Evolutionary conservation across 2,888 invertebrate species (phyloP).

Genomic region (Leptopilina drosophilae): DNA sequence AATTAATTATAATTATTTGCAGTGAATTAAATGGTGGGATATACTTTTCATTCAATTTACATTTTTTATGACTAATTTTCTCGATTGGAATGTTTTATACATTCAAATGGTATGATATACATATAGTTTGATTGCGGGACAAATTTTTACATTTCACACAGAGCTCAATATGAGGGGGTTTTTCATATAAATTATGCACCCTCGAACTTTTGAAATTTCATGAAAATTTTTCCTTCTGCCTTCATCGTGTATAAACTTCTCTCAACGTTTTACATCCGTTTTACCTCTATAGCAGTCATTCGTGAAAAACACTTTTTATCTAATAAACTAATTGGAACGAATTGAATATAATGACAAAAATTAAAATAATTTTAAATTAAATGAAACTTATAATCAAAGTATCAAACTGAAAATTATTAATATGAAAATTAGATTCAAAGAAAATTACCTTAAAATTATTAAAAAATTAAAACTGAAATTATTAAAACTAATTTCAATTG

Average conservation of each 20-base stretch:
- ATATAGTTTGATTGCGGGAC: constrained; percentile 23
- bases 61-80: not conserved
- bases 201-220: constrained; percentile 22
- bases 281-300: no score
- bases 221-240: not conserved
- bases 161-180: constrained; percentile 3
- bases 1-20: no score
- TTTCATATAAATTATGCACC: constrained; percentile 27
- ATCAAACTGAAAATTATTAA: no score
- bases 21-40: not conserved
- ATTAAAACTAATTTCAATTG: no score
- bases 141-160: constrained; percentile 29
- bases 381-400: no score
- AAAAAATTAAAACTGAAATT: not conserved
- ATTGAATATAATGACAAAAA: not conserved
- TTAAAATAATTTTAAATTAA: not conserved
- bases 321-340: no score
- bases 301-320: not conserved
- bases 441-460: no score
- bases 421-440: no score
- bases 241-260: not conserved
- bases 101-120: not conserved
- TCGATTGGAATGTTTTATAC: not conserved
- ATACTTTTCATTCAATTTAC: not conserved
- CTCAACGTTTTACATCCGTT: not conserved